These are phyloP conservation scores for Gracilinanus agilis DNA, from an alignment of 2,113 vertebrate genomes.

Conservation along the genomic window DNA sequence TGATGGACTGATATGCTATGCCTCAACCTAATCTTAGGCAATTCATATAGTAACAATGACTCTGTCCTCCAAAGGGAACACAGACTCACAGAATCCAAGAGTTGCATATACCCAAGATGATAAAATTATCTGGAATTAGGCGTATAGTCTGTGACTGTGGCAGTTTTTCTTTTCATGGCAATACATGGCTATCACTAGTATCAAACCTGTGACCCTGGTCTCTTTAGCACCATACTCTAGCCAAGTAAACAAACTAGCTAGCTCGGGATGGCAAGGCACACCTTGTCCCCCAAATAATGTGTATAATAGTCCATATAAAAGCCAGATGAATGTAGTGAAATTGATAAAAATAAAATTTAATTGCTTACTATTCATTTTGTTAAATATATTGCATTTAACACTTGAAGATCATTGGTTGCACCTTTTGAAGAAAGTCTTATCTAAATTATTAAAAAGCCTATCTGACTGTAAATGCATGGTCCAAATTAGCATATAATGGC, in stretches of 20 bases:
- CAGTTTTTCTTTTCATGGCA: constrained; percentile 29
- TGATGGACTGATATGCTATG: background rate
- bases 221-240: constrained; percentile 61
- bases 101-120: background rate
- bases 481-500: constrained; percentile 55
- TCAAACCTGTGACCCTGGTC: constrained; percentile 48
- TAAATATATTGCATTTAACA: constrained; percentile 46
- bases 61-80: background rate
- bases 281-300: background rate
- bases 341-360: background rate
- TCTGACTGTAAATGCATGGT: constrained; percentile 33
- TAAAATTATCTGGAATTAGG: constrained; percentile 7
- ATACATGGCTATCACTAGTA: constrained; percentile 46
- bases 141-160: background rate
- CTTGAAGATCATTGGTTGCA: constrained; percentile 42
- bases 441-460: constrained; percentile 36
- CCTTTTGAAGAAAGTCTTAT: constrained; percentile 36
- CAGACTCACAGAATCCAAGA: background rate
- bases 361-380: constrained; percentile 11
- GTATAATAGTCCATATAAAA: constrained; percentile 20
- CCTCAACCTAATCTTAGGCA: background rate
- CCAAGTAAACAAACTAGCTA: constrained; percentile 36
- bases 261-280: background rate
- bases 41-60: background rate
- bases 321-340: constrained; percentile 10